Conservation (phyloP, 2,888 invertebrate species). For the Aspidiotus rigidus region DNA sequence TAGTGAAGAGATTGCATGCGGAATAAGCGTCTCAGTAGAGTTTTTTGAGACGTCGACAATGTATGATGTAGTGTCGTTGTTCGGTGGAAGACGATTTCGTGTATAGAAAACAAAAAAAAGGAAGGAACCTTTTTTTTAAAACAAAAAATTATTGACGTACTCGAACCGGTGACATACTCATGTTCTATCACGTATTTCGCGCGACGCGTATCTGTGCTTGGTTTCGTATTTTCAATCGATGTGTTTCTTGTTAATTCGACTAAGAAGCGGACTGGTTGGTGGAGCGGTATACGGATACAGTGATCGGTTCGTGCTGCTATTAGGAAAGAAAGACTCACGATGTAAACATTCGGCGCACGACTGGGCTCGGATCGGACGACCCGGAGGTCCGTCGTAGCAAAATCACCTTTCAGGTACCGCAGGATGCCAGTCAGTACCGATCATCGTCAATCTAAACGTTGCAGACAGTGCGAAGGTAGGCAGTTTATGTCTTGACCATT, state of each 20-base stretch:
- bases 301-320: background rate
- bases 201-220: too few species aligned
- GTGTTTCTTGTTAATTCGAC: background rate
- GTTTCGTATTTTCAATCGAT: too few species aligned
- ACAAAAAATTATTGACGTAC: too few species aligned
- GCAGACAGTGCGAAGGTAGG: conserved; percentile 34
- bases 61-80: too few species aligned
- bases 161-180: too few species aligned
- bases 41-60: too few species aligned
- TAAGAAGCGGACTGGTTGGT: background rate
- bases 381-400: conserved; percentile 28
- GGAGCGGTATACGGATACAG: background rate
- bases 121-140: too few species aligned
- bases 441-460: conserved; percentile 34
- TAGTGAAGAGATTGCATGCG: too few species aligned
- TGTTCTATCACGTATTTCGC: too few species aligned
- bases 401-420: conserved; percentile 25
- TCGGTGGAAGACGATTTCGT: too few species aligned
- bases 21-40: too few species aligned
- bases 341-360: conserved; percentile 14
- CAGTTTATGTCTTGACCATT: background rate
- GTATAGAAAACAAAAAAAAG: too few species aligned
- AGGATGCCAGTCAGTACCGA: conserved; percentile 35
- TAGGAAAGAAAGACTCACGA: background rate
- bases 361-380: conserved; percentile 22